Evolutionary conservation across 92 coral and sea anemone species (phyloP).

Genomic region (Parazoanthus darwini): DNA sequence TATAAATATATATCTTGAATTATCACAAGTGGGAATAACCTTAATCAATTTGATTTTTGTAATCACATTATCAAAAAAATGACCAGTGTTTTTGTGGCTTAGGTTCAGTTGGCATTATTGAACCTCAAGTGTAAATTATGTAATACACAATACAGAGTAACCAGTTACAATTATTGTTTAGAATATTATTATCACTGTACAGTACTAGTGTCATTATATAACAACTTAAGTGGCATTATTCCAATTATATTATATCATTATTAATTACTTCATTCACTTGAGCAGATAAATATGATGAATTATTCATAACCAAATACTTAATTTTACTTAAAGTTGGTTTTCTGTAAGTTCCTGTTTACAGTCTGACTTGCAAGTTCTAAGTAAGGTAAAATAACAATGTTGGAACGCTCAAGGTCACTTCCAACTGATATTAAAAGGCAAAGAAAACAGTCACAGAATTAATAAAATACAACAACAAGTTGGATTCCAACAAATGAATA

Average conservation of each 20-base stretch:
- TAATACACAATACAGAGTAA: not conserved
- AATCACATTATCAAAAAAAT: not conserved
- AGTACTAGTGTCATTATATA: not conserved
- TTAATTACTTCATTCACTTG: not conserved
- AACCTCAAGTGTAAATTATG: not conserved
- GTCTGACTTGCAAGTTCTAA: not conserved
- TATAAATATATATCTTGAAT: too few species aligned
- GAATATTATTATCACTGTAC: not conserved
- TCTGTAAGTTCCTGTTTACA: constrained; percentile 2
- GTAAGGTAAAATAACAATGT: not conserved
- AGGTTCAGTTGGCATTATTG: not conserved
- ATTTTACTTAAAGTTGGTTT: not conserved
- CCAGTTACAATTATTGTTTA: not conserved
- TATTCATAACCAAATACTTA: not conserved
- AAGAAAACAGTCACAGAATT: not conserved
- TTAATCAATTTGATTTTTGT: too few species aligned
- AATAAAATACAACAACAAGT: not conserved
- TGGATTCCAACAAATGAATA: not conserved
- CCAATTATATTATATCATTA: not conserved
- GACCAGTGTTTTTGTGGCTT: not conserved
- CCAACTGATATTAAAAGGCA: not conserved
- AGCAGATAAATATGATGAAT: not conserved
- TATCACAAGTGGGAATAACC: too few species aligned
- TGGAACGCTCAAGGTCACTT: not conserved
- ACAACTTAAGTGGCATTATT: not conserved